Evolutionary conservation across 2,888 invertebrate species (phyloP).

Genomic region (Osedax fenrisi): DNA sequence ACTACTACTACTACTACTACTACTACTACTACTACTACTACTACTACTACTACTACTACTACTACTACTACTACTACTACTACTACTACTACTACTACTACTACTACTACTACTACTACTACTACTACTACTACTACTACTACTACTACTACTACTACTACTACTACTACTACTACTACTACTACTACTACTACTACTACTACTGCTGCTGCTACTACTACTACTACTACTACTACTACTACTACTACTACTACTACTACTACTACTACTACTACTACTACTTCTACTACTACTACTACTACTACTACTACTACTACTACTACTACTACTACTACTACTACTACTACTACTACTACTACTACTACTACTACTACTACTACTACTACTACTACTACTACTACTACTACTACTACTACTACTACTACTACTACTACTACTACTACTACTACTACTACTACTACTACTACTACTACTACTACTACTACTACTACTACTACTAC

Average conservation of each 20-base stretch:
- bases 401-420: conserved; percentile 5
- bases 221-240: conserved; percentile 2
- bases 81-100: not conserved
- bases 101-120: not conserved
- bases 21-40: not conserved
- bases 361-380: not conserved
- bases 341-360: not conserved
- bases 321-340: not conserved
- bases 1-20: not conserved
- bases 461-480: conserved; percentile 4
- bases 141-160: not conserved
- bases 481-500: conserved; percentile 7
- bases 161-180: not conserved
- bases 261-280: conserved; percentile 2
- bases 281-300: not conserved
- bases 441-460: conserved; percentile 1
- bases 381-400: not conserved
- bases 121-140: not conserved
- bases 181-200: not conserved
- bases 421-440: not conserved
- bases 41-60: not conserved
- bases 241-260: not conserved
- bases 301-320: conserved; percentile 2
- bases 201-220: not conserved
- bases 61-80: not conserved